These are phyloP conservation scores for Psittacula derbiana DNA, from an alignment of 2,797 vertebrate species.

Conservation along the genomic window DNA sequence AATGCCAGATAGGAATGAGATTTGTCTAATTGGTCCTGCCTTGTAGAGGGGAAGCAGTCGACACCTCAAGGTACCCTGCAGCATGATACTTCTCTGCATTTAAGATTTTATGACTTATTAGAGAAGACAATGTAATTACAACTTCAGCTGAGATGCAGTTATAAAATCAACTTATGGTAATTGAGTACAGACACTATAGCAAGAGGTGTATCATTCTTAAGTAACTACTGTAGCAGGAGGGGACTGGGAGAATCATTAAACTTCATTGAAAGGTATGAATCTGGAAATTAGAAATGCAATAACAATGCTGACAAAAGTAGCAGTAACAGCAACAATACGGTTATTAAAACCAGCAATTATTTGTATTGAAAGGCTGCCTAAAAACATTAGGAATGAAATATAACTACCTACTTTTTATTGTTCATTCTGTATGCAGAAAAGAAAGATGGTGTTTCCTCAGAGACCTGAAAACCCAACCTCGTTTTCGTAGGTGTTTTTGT, in stretches of 20 bases:
- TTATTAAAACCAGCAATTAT: slow-evolving; percentile 29
- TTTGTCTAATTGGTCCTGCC: slow-evolving; percentile 13
- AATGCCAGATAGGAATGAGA: slow-evolving; percentile 16
- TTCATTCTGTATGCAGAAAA: neutral
- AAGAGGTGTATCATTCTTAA: slow-evolving; percentile 17
- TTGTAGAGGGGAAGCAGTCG: neutral
- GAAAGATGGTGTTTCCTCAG: neutral
- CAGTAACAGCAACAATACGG: neutral
- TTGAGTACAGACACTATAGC: neutral
- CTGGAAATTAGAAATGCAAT: slow-evolving; percentile 19
- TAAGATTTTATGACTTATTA: slow-evolving; percentile 36
- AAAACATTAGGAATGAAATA: neutral
- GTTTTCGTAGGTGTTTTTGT: neutral
- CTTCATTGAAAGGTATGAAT: neutral
- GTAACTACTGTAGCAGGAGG: slow-evolving; percentile 4
- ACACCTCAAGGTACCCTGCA: slow-evolving; percentile 35
- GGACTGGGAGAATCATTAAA: neutral
- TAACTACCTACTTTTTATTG: neutral
- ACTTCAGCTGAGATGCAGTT: neutral
- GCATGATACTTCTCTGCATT: neutral
- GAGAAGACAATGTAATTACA: slow-evolving; percentile 44
- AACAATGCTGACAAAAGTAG: neutral
- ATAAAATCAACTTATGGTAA: slow-evolving; percentile 39
- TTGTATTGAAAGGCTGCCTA: neutral
- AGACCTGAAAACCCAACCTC: neutral